Conservation (phyloP, 2,797 vertebrate species). For the Hippoglossus hippoglossus region DNA sequence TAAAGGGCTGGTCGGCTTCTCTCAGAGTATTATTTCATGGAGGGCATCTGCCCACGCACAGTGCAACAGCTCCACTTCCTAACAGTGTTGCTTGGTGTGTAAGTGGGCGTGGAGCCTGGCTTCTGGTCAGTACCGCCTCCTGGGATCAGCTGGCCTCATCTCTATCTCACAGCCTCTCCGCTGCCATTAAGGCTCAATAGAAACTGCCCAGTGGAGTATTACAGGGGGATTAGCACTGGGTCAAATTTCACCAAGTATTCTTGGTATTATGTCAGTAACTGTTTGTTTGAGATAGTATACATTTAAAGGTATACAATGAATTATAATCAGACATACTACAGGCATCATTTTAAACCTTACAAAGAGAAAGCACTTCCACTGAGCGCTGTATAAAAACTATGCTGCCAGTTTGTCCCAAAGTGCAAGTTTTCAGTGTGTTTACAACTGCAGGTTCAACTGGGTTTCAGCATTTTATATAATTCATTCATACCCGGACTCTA, state of each 20-base stretch:
- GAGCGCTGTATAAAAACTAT: background rate
- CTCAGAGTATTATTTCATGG: slow-evolving; percentile 24
- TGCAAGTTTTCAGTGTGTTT: background rate
- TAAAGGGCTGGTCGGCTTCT: slow-evolving; percentile 34
- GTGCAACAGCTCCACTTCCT: slow-evolving; percentile 37
- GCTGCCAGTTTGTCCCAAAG: background rate
- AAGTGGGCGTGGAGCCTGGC: slow-evolving; percentile 35
- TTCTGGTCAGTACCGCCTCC: slow-evolving; percentile 52
- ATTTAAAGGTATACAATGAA: too few relatives aligned
- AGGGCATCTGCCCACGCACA: slow-evolving; percentile 49
- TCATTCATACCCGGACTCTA: slow-evolving; percentile 35
- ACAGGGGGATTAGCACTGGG: background rate
- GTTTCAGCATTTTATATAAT: slow-evolving; percentile 28
- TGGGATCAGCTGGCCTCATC: slow-evolving; percentile 42
- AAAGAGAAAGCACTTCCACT: too few relatives aligned
- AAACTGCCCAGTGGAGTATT: slow-evolving; percentile 19
- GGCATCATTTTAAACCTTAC: too few relatives aligned
- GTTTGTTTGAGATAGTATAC: background rate
- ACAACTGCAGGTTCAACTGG: background rate
- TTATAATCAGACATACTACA: too few relatives aligned
- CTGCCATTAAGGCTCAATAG: slow-evolving; percentile 14
- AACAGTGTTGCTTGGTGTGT: slow-evolving; percentile 40
- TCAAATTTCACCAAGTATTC: background rate
- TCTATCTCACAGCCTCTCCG: slow-evolving; percentile 28
- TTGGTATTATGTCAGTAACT: background rate